A percentile compares a stretch with the other conserved stretches of the same genome.
These are phyloP conservation scores for Tyrannus savana DNA, from an alignment of 2,113 vertebrate genomes.

Conservation along the genomic window DNA sequence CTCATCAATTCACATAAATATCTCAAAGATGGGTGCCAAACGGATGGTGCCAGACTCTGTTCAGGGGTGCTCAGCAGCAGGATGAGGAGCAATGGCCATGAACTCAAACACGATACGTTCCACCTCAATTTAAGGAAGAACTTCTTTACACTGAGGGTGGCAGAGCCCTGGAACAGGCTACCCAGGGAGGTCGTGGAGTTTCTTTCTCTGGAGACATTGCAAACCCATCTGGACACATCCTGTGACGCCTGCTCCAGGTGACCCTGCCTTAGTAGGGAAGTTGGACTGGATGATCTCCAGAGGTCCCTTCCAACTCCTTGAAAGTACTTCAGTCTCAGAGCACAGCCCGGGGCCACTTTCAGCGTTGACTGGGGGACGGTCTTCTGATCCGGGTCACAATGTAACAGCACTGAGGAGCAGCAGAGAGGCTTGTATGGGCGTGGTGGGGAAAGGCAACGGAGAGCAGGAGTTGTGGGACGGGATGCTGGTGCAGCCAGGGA, in stretches of 20 bases:
- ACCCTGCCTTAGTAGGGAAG: background rate
- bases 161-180: background rate
- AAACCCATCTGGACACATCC: background rate
- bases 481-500: background rate
- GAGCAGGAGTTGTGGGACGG: background rate
- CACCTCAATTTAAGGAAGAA: background rate
- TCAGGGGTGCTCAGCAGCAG: background rate
- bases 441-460: rapidly evolving
- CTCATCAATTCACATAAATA: background rate
- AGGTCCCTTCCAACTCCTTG: background rate
- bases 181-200: background rate
- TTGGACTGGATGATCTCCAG: background rate
- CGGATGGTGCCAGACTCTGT: background rate
- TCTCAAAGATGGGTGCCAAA: background rate
- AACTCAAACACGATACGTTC: background rate
- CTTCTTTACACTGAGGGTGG: background rate
- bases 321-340: background rate
- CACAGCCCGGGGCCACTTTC: background rate
- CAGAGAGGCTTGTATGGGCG: background rate
- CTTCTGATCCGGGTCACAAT: rapidly evolving
- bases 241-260: background rate
- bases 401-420: background rate
- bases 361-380: background rate
- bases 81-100: background rate
- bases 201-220: background rate